Base-by-base conservation (phyloP, 2,113 vertebrate species). In the Siniperca chuatsi region DNA sequence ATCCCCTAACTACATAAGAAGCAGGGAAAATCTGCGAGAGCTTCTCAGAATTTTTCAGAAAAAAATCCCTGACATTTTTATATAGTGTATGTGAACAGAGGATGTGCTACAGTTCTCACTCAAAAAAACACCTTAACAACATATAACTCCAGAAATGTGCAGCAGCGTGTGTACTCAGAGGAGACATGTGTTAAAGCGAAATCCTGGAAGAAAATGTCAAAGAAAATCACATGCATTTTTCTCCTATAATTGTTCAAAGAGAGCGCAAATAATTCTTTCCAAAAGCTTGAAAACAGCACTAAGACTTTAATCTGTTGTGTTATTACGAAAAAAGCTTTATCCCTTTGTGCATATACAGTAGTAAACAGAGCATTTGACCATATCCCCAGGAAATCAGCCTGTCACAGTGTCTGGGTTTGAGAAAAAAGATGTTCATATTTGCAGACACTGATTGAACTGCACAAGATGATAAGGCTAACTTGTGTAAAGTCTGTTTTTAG, bases 281-380 rank as follows among this genome's bases (percentile, higher is more conserved):
- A 33, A 76, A 64, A 80, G 60, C 67, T 62, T 67, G 20, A 65
- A 74, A 79, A 81, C 60, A 44, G 33, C 66, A 15, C 54, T 25
- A 55, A 79, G 77, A 78, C 68, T 91, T 84, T 81, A 90, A 92
- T 90, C 83, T 84, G 84, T 87, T 84, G 67, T 75, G 29, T 79
- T 84, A 86, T 81, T 70, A 81, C 1, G 8, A 78, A 90, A 83
- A 69, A 91, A 69, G 25, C 57, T 77, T 90, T 61, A 81, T 87
- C 69, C 78, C 64, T 87, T 84, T 92, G 84, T 84, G 77, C 76
- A 57, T 88, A 61, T 68, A 48, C 46, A 48, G 46, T 44, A 68
- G 65, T n/a, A 77, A 57, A 65, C 85, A 77, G 76, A 88, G 90
- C 75, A 77, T 90, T 85, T 84, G 75, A 79, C 82, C 67, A 48